Evolutionary conservation across 2,113 vertebrate genomes (phyloP), one percentile per base, ranked within the genome.

Genomic region (Notechis scutatus): DNA sequence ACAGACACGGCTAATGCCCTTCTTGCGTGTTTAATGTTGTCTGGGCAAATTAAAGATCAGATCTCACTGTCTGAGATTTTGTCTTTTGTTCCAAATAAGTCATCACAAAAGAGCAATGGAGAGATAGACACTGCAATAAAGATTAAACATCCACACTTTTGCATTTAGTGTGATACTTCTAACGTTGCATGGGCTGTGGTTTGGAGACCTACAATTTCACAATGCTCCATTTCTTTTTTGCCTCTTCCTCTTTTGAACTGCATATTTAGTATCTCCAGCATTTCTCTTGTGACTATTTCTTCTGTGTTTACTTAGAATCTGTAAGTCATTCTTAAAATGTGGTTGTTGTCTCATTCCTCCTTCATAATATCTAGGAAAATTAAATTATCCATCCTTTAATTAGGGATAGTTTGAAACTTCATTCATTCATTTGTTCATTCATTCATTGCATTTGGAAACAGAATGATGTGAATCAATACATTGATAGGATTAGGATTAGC

Each of bases 31-130:
- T 90, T 90, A 94, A 94, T 81, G 54, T 54, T 8, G 14, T 93
- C 93, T 93, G 26, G n/a, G 14, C 29, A 93, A 95, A 93, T 20
- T 93, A 93, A 88, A 92, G 88, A 93, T 92, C 91, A 92, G 81
- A 86, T n/a, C 85, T 95, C 47, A 1, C 29, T 94, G 64, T 89
- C 69, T 4, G 50, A 88, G 7, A 91, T 96, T 89, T 91, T 39
- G 23, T 93, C 57, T 90, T 55, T 94, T 42, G 88, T 74, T 93
- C 59, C 45, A 89, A 87, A 93, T 55, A 94, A 92, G 64, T 0
- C 29, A 64, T 39, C 54, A 57, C 59, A 87, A 59, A 94, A 91
- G 64, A 94, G 15, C 59, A 87, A 59, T 93, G 89, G 56, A 93
- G 21, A 93, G 61, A 45, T 10, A 57, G 20, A 59, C 42, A 89